These are phyloP conservation scores for Aricia agestis DNA, from an alignment of 1,140 invertebrate genomes.

Conservation along the genomic window DNA sequence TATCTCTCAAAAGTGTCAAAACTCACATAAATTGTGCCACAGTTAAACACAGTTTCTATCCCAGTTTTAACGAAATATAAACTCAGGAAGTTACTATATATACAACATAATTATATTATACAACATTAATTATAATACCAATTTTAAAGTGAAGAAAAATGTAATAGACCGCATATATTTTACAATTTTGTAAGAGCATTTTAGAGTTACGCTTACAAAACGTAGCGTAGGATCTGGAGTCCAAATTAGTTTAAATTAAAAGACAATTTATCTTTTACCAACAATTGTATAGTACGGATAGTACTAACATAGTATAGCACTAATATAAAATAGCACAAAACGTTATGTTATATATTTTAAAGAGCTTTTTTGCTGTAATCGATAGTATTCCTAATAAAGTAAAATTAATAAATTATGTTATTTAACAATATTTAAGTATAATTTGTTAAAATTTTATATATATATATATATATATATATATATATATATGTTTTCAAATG, in stretches of 20 bases:
- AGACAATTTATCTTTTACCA: background rate
- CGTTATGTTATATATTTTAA: constrained; percentile 21
- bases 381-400: background rate
- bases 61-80: no score
- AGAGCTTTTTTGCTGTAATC: background rate
- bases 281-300: background rate
- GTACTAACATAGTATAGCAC: constrained; percentile 30
- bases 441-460: background rate
- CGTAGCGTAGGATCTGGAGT: constrained; percentile 19
- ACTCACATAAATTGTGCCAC: no score
- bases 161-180: constrained; percentile 26
- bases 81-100: no score
- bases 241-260: constrained; percentile 24
- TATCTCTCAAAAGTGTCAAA: no score
- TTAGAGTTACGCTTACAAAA: constrained; percentile 27
- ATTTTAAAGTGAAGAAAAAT: no score
- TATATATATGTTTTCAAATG: no score
- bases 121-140: no score
- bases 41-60: no score
- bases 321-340: constrained; percentile 34
- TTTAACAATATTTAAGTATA: background rate
- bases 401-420: background rate
- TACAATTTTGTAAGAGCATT: constrained; percentile 34
- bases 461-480: no score
- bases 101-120: no score